phyloP scores from a whole-genome alignment of 2,113 vertebrate species.

The Lampris megalopsis region DNA sequence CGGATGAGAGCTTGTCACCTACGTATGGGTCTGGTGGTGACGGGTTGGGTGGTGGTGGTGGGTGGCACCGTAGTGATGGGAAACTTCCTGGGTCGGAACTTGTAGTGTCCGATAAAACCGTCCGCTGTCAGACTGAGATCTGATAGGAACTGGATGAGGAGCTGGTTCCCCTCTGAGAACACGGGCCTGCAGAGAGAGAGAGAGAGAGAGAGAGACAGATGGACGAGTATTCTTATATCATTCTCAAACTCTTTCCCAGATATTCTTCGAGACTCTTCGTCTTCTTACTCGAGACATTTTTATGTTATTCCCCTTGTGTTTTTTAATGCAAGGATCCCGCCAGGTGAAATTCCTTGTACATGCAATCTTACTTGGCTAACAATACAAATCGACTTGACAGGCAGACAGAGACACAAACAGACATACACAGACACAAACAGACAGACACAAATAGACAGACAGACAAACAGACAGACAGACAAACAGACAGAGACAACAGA shows the following conservation, averaged over 20 bases:
- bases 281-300: no score
- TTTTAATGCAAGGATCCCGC: no score
- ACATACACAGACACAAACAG: no score
- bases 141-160: conserved; percentile 96
- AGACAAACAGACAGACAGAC: no score
- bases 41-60: conserved; percentile 82
- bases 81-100: conserved; percentile 93
- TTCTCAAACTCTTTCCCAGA: no score
- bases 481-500: no score
- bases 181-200: conserved; percentile 86
- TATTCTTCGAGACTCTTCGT: no score
- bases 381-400: neutral
- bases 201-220: neutral
- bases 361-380: no score
- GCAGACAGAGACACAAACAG: neutral
- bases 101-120: conserved; percentile 97
- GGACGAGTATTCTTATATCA: no score
- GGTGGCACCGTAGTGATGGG: conserved; percentile 82
- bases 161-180: conserved; percentile 92
- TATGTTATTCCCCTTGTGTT: no score
- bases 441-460: no score
- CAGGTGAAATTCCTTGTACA: no score
- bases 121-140: conserved; percentile 97
- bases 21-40: conserved; percentile 88
- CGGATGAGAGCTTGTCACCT: conserved; percentile 74